These are phyloP conservation scores for Tamias sibiricus DNA, from an alignment of 2,113 vertebrate species.

Conservation along the genomic window DNA sequence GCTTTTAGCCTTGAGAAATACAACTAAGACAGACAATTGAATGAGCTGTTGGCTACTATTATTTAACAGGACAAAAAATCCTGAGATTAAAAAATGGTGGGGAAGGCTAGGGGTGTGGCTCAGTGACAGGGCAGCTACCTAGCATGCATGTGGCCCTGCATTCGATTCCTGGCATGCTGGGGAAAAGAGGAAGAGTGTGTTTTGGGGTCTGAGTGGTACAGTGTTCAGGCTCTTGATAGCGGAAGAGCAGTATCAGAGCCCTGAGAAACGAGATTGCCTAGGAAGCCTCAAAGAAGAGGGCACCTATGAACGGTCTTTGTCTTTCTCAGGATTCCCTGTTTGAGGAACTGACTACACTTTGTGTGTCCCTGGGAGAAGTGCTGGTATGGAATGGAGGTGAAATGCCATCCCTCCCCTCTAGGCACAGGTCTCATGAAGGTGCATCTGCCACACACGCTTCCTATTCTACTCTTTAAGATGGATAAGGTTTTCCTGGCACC, in stretches of 20 bases:
- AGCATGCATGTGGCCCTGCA: not conserved
- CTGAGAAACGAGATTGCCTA: not conserved
- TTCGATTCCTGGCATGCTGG: not conserved
- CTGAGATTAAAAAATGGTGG: not conserved
- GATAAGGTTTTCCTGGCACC: not conserved
- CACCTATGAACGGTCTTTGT: not conserved
- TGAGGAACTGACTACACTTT: not conserved
- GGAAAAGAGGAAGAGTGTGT: not conserved
- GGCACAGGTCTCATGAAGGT: not conserved
- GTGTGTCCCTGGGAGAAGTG: not conserved
- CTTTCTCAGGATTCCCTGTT: not conserved
- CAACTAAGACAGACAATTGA: not conserved
- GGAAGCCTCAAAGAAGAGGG: rapidly evolving
- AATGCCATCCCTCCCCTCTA: not conserved
- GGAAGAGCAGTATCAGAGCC: not conserved
- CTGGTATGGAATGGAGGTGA: not conserved
- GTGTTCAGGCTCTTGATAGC: not conserved
- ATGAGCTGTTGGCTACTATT: not conserved
- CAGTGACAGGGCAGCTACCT: not conserved
- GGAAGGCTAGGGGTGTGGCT: not conserved
- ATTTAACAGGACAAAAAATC: not conserved
- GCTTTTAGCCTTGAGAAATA: not conserved
- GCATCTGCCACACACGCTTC: not conserved
- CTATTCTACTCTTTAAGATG: not conserved
- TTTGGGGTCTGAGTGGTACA: not conserved